Percentiles rank a stretch among this genome's conserved stretches.
phyloP scores from a whole-genome alignment of 2,888 invertebrate genomes.

The Matsumyia berberina region DNA sequence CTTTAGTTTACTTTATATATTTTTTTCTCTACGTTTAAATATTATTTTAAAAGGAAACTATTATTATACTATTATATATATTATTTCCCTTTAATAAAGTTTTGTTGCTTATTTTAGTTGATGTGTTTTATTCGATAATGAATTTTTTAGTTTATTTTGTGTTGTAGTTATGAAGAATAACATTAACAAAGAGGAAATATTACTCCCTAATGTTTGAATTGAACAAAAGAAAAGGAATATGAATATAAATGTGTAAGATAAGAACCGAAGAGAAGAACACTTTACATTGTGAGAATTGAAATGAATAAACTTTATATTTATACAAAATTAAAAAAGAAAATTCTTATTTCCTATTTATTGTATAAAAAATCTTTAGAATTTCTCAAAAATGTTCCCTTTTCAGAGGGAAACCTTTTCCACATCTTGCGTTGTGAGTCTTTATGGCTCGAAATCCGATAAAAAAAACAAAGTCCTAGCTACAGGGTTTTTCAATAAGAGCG shows the following conservation, averaged over 20 bases:
- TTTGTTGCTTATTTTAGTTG: slow-evolving; percentile 60
- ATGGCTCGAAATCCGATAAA: too few species aligned
- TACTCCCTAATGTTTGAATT: slow-evolving; percentile 1
- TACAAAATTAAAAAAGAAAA: slow-evolving; percentile 34
- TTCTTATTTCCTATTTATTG: background rate
- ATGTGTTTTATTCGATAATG: slow-evolving; percentile 32
- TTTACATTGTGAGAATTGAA: slow-evolving; percentile 60
- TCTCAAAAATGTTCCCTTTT: too few species aligned
- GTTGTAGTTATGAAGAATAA: slow-evolving; percentile 5
- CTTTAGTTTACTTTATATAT: slow-evolving; percentile 51
- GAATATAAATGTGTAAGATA: slow-evolving; percentile 38
- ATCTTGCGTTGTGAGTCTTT: too few species aligned
- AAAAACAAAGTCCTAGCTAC: too few species aligned
- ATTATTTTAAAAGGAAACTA: slow-evolving; percentile 41
- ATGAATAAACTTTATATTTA: slow-evolving; percentile 73
- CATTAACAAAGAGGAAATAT: background rate
- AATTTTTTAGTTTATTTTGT: slow-evolving; percentile 20
- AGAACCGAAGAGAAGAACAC: slow-evolving; percentile 33
- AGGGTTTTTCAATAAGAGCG: too few species aligned
- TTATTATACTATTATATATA: slow-evolving; percentile 34
- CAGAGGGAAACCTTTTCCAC: too few species aligned
- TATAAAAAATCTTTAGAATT: too few species aligned
- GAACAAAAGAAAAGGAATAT: slow-evolving; percentile 8
- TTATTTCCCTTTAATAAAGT: slow-evolving; percentile 63
- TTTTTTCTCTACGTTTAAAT: slow-evolving; percentile 53